Conservation (phyloP, 2,113 vertebrate genomes). For the Mormyrus lacerda region DNA sequence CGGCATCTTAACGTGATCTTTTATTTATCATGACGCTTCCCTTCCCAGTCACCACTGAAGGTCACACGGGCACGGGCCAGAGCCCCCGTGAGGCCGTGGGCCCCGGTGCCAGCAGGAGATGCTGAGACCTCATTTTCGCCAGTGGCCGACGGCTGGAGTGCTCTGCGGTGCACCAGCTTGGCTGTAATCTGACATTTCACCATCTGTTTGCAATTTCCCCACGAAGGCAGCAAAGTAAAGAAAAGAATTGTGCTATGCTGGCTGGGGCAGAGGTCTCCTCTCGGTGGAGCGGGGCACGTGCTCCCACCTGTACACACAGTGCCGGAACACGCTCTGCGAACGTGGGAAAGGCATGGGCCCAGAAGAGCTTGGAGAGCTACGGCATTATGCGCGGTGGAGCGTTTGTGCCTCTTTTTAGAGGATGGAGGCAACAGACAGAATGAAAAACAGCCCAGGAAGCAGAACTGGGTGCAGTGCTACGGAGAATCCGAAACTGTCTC, state of each 20-base stretch:
- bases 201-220: slow-evolving; percentile 33
- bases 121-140: not conserved
- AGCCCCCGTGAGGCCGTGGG: not conserved
- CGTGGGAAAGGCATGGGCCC: not conserved
- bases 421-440: not conserved
- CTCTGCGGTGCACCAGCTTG: not conserved
- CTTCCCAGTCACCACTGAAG: not conserved
- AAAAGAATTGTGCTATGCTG: not conserved
- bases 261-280: slow-evolving; percentile 13
- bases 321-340: not conserved
- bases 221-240: slow-evolving; percentile 1
- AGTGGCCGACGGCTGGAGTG: not conserved
- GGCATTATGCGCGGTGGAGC: not conserved
- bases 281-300: not conserved
- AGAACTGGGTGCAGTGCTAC: not conserved
- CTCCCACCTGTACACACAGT: not conserved
- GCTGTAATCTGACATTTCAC: slow-evolving; percentile 36
- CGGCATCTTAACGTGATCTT: not conserved
- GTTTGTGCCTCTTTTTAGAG: not conserved
- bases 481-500: not conserved
- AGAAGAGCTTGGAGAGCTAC: not conserved
- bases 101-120: not conserved
- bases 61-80: not conserved
- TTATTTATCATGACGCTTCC: not conserved
- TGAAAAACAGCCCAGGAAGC: not conserved